These are phyloP conservation scores for Symphodus melops DNA, from an alignment of 2,113 vertebrate genomes.

Conservation along the genomic window DNA sequence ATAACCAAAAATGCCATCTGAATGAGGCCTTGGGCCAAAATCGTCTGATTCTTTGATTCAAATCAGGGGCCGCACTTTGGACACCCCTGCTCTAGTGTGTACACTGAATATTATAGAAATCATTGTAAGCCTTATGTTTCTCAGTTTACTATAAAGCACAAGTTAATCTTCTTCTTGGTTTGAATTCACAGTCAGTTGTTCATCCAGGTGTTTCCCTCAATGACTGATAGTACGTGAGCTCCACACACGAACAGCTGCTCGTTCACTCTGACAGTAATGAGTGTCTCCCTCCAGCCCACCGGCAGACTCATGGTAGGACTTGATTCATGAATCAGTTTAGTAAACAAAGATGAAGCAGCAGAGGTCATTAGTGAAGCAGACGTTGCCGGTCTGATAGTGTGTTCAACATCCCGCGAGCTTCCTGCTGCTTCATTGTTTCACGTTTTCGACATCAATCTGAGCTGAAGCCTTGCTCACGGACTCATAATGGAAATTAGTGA, in stretches of 20 bases:
- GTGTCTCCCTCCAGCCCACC: conserved; percentile 1
- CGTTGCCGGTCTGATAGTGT: conserved; percentile 50
- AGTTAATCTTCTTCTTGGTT: no score
- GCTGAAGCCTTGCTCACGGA: conserved; percentile 35
- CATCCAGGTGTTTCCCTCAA: background rate
- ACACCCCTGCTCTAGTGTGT: no score
- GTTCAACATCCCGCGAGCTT: conserved; percentile 23
- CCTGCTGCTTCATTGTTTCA: conserved; percentile 46
- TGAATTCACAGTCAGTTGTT: no score
- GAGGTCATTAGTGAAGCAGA: conserved; percentile 55
- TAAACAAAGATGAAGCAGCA: conserved; percentile 34
- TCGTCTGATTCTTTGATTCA: no score
- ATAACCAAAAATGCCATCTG: no score
- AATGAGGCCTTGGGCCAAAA: no score
- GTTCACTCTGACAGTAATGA: conserved; percentile 12
- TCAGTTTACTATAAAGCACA: no score
- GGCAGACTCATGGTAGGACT: conserved; percentile 27
- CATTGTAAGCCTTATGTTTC: no score
- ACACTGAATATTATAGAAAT: no score
- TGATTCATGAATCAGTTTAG: conserved; percentile 52
- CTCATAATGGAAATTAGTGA: conserved; percentile 33
- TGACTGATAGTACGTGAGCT: background rate
- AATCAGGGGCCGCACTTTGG: no score
- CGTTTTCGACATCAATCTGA: conserved; percentile 24
- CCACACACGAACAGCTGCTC: background rate